These are phyloP conservation scores for Hetaerina titia DNA, from an alignment of 2,888 invertebrate genomes.

Conservation along the genomic window DNA sequence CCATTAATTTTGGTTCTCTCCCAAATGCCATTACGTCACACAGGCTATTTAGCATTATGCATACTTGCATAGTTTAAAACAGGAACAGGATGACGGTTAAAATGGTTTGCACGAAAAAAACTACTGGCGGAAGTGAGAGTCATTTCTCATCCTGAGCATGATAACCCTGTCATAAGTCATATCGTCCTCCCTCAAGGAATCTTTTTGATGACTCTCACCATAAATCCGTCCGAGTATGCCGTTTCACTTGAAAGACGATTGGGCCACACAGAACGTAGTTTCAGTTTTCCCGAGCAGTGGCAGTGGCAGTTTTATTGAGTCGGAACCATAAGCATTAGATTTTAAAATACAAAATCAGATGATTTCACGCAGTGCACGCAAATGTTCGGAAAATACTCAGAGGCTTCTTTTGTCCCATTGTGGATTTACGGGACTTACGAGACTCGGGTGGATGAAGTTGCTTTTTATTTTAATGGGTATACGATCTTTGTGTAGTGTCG, in stretches of 20 bases:
- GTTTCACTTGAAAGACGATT: neutral
- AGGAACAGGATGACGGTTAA: neutral
- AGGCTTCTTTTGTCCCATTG: too few relatives aligned
- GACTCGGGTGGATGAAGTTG: too few relatives aligned
- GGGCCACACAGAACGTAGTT: neutral
- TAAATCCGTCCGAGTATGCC: neutral
- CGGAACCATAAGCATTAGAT: too few relatives aligned
- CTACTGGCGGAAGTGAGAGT: neutral
- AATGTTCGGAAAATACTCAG: too few relatives aligned
- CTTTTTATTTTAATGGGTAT: too few relatives aligned
- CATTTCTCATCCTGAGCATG: neutral
- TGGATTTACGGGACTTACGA: too few relatives aligned
- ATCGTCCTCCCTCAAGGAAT: neutral
- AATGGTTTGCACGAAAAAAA: neutral
- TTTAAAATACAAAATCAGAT: too few relatives aligned
- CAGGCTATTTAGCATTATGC: neutral
- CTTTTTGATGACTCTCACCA: neutral
- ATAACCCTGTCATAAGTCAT: neutral
- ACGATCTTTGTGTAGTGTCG: too few relatives aligned
- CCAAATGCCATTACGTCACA: too few relatives aligned
- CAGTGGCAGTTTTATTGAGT: too few relatives aligned
- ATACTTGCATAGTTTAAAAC: neutral
- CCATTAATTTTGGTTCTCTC: too few relatives aligned
- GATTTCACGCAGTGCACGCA: too few relatives aligned
- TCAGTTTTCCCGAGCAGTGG: neutral